These are phyloP conservation scores for Exocentrus adspersus DNA, from an alignment of 2,888 invertebrate species.

Conservation along the genomic window DNA sequence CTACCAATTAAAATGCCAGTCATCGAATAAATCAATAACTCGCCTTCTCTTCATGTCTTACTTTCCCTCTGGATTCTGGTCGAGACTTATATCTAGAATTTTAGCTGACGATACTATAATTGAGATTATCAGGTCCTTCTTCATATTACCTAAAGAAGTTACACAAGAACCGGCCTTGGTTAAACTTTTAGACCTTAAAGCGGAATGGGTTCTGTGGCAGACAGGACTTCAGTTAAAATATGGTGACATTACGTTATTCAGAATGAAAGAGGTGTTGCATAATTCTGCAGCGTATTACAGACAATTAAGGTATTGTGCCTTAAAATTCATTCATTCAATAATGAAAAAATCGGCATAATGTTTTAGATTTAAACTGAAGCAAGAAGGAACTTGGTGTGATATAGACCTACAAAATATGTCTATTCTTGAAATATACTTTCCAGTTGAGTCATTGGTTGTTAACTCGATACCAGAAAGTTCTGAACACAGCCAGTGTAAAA, in stretches of 20 bases:
- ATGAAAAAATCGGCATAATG: no score
- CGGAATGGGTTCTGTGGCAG: constrained; percentile 95
- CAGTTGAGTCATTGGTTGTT: constrained; percentile 72
- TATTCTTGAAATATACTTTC: constrained; percentile 87
- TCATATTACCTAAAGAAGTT: constrained; percentile 76
- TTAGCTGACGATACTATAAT: constrained; percentile 88
- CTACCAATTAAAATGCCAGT: constrained; percentile 61
- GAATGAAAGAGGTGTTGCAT: constrained; percentile 81
- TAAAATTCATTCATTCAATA: no score
- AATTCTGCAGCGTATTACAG: constrained; percentile 66
- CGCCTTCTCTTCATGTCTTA: constrained; percentile 93
- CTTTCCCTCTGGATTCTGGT: constrained; percentile 98
- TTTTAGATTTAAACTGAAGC: constrained; percentile 76
- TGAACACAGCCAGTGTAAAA: constrained; percentile 50
- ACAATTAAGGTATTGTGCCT: constrained; percentile 62
- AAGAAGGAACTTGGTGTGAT: constrained; percentile 88
- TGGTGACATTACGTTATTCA: constrained; percentile 82
- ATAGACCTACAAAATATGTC: constrained; percentile 83
- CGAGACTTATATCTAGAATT: constrained; percentile 90
- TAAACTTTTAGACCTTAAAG: constrained; percentile 73
- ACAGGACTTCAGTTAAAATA: constrained; percentile 89
- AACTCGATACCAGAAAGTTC: constrained; percentile 63
- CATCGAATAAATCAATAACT: constrained; percentile 71
- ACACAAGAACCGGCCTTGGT: constrained; percentile 71
- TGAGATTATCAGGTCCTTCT: constrained; percentile 79